Base-by-base conservation (phyloP, 2,888 invertebrate species). In the Limenitis camilla region DNA sequence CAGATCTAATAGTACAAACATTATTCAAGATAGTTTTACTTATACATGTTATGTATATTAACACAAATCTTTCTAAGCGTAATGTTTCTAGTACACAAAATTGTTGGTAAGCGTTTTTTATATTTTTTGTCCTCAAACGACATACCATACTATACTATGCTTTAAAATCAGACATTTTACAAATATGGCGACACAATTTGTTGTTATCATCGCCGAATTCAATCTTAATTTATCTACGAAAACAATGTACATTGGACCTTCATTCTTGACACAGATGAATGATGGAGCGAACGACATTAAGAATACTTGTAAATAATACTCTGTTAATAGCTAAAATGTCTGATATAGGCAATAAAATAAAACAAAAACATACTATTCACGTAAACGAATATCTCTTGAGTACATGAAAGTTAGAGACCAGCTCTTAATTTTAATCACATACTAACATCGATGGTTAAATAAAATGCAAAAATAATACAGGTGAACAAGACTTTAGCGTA, bases 1-100 rank as follows among this genome's bases (percentile, higher is more conserved):
- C 83, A 83, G 83, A 81, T 85, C 85, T 85, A 86, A 82, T 80
- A 79, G 76, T 83, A 84, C 78, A 76, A 77, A 81, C 76, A 83
- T 79, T 74, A 78, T 78, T 76, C 74, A 81, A 83, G 78, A 81
- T 77, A 81, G 78, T 78, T 78, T n/a, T 72, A 80, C 78, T 78
- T 81, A 83, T 81, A 83, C 76, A 79, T 79, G 78, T 76, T 78
- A 74, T 72, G 72, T 76, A 69, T 69, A 68, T 69, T 69, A 58
- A 84, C 84, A 81, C 72, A 78, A 81, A 78, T 71, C 71, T 74
- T 74, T 79, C 81, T 86, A 86, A 85, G 84, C 86, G 82, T 84
- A 83, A 81, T 78, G 69, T 78, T 75, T 76, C 84, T 84, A 84
- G 81, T 72, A 85, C 85, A 86, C 81, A 86, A 79, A 82, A 73